These are phyloP conservation scores for Lutraria lutraria DNA, from an alignment of 2,888 invertebrate genomes.

Conservation along the genomic window DNA sequence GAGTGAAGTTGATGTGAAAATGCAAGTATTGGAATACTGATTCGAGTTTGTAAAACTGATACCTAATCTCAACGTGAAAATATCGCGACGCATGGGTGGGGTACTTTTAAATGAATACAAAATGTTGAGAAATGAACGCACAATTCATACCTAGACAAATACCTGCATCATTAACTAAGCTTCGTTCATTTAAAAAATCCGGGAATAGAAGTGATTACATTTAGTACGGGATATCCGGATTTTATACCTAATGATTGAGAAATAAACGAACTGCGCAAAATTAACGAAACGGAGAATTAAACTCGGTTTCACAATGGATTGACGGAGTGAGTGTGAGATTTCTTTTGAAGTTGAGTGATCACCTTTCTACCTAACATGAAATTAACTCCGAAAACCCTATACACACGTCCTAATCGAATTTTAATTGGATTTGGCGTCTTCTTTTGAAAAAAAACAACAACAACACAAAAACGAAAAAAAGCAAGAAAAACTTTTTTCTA, in stretches of 20 bases:
- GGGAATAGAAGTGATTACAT: neutral
- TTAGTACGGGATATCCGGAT: conserved; percentile 1
- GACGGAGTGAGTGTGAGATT: neutral
- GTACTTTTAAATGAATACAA: too few relatives aligned
- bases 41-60: too few relatives aligned
- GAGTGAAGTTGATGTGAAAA: neutral
- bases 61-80: too few relatives aligned
- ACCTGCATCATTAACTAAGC: neutral
- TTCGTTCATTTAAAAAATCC: neutral
- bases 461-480: neutral
- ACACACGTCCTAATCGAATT: neutral
- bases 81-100: too few relatives aligned
- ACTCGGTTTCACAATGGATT: neutral
- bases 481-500: neutral
- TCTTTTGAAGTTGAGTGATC: conserved; percentile 1
- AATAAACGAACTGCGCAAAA: neutral
- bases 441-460: neutral
- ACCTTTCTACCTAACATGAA: neutral
- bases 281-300: neutral
- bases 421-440: neutral
- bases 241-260: neutral
- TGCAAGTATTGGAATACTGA: too few relatives aligned
- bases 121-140: too few relatives aligned
- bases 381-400: neutral
- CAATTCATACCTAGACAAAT: neutral